These are phyloP conservation scores for Apis cerana DNA, from an alignment of 1,140 invertebrate species.

Conservation along the genomic window DNA sequence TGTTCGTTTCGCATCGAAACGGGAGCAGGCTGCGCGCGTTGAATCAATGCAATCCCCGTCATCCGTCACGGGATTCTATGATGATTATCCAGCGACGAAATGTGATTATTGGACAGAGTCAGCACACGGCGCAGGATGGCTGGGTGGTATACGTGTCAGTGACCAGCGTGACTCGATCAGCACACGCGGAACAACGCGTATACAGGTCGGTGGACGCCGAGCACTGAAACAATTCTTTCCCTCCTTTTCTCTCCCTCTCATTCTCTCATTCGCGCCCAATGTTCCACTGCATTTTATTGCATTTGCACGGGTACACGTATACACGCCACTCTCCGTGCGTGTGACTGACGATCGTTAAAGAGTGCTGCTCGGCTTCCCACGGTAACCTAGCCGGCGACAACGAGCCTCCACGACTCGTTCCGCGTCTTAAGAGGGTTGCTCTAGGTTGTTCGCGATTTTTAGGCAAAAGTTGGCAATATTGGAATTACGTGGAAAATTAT, in stretches of 20 bases:
- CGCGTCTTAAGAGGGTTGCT: not conserved
- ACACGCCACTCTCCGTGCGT: not conserved
- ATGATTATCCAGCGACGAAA: slow-evolving; percentile 47
- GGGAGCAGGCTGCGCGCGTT: not conserved
- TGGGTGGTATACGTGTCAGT: slow-evolving; percentile 29
- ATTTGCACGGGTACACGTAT: slow-evolving; percentile 34
- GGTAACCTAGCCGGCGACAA: slow-evolving; percentile 13
- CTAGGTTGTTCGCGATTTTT: not conserved
- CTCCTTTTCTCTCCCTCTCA: not conserved
- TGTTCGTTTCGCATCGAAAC: not conserved
- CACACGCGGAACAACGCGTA: not conserved
- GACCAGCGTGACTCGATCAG: slow-evolving; percentile 27
- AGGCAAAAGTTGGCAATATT: not conserved
- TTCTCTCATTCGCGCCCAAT: not conserved
- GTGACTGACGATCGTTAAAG: slow-evolving; percentile 52
- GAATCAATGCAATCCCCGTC: slow-evolving; percentile 34
- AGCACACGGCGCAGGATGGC: slow-evolving; percentile 5
- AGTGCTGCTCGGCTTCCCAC: slow-evolving; percentile 51
- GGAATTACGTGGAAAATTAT: too few relatives aligned
- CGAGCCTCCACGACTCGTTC: not conserved
- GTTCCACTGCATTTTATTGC: slow-evolving; percentile 44
- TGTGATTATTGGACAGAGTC: slow-evolving; percentile 45
- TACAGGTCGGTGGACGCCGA: slow-evolving; percentile 8
- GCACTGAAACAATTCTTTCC: slow-evolving; percentile 24
- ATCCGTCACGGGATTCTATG: slow-evolving; percentile 37